These are phyloP conservation scores for Lasioglossum baleicum DNA, from an alignment of 1,140 invertebrate species.

Conservation along the genomic window DNA sequence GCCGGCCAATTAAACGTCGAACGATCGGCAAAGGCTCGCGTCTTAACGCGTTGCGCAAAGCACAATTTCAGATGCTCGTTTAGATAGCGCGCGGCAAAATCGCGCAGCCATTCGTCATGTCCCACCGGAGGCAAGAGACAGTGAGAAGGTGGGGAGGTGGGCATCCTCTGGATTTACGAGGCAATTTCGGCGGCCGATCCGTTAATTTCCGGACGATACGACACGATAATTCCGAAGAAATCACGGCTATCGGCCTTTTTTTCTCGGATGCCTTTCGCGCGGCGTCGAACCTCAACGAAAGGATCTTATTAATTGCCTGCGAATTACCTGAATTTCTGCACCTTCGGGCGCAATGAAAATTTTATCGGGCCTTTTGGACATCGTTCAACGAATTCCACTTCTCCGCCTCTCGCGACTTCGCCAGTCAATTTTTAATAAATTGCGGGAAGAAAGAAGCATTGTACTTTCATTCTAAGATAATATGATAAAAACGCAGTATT, in stretches of 20 bases:
- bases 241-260: constrained; percentile 63
- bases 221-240: constrained; percentile 61
- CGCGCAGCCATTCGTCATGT: constrained; percentile 65
- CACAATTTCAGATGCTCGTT: constrained; percentile 70
- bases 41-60: constrained; percentile 27
- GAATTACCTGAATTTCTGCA: not conserved
- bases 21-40: constrained; percentile 19
- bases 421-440: too few species aligned
- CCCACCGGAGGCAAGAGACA: constrained; percentile 26
- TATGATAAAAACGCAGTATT: too few species aligned
- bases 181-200: constrained; percentile 68
- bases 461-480: too few species aligned
- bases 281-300: not conserved
- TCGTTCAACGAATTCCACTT: not conserved
- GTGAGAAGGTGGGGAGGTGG: not conserved
- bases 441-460: too few species aligned
- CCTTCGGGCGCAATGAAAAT: not conserved
- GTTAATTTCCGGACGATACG: constrained; percentile 67
- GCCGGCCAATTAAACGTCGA: constrained; percentile 40
- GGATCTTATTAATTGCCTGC: constrained; percentile 29
- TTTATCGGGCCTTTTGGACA: not conserved
- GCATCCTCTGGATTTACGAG: constrained; percentile 62
- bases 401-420: too few species aligned
- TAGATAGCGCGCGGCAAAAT: constrained; percentile 61
- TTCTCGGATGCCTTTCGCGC: constrained; percentile 2